Base-by-base conservation (phyloP, 2,797 vertebrate species). In the Pterois miles region DNA sequence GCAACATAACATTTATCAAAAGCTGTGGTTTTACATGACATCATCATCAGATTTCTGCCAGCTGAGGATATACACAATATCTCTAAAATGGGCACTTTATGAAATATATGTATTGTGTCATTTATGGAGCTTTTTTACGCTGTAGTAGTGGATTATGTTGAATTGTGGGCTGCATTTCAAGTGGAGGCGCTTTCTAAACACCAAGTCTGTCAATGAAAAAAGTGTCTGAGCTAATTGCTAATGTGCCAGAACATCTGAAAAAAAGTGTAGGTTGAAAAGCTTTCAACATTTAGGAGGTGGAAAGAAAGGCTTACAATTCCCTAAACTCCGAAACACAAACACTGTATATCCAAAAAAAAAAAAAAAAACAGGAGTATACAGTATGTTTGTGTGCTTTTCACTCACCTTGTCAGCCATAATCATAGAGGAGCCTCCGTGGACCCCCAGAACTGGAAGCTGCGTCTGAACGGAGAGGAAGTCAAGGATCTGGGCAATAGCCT, bases 381-480 rank as follows among this genome's bases (percentile, higher is more conserved):
- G 76, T 77, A n/a, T 63, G 56, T 36, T 16, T 25, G 13, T 25
- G 48, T 52, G 48, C 14, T 12, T 9, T 56, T 68, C 67, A 70
- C 95, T 96, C 95, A 99, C 98, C 98, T 99, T 99, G 88, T 99
- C 97, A 57, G 98, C 97, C 98, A 99, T 98, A 90, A 99, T 99
- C 98, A 99, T 99, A 71, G 98, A 98, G 20, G 98, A 96, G 23
- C 98, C 98, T 0, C 98, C 98, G 43, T 99, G 97, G 89, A 99
- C 98, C 71, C 98, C 98, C 92, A 99, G 91, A 89, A 99, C 97
- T 68, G 98, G 98, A 90, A 99, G 95, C 65, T 97, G 96, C 43
- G 97, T 99, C 94, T 99, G 97, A 70, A 97, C 97, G 2, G 98
- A 99, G 93, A 99, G 96, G 96, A 99, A 99, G 97, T 99, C 98